phyloP scores from a whole-genome alignment of 2,113 vertebrate genomes.

The Himantopus leucocephalus region DNA sequence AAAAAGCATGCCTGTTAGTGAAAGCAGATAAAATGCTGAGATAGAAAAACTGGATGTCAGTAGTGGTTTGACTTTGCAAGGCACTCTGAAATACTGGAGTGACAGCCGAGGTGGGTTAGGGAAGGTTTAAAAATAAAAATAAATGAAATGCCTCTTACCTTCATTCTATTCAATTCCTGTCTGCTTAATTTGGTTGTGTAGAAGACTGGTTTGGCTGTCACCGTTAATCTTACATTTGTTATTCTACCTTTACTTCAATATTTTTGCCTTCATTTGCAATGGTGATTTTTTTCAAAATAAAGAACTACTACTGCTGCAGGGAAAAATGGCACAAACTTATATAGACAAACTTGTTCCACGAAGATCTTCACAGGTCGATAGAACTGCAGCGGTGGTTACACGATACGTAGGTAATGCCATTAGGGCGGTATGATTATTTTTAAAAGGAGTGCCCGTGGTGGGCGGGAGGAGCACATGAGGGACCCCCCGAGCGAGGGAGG shows the following conservation, averaged over 20 bases:
- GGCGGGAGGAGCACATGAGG: background rate
- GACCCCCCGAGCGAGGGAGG: rapidly evolving
- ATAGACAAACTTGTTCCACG: rapidly evolving
- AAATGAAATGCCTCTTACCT: background rate
- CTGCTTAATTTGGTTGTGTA: background rate
- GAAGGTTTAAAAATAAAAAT: background rate
- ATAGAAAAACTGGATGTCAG: background rate
- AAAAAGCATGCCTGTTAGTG: background rate
- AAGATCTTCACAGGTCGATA: background rate
- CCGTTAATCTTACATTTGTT: background rate
- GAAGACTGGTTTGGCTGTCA: background rate
- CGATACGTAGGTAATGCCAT: rapidly evolving
- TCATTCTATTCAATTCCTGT: background rate
- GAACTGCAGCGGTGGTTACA: background rate
- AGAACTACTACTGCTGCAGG: background rate
- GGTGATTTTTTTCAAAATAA: background rate
- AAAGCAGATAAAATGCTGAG: background rate
- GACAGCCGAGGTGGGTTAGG: background rate
- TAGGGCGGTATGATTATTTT: background rate
- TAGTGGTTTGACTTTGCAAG: background rate
- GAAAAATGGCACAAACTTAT: no score
- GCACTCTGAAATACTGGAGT: background rate
- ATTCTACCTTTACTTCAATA: background rate
- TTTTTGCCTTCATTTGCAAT: background rate
- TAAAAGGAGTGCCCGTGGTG: rapidly evolving